These are phyloP conservation scores for Abrostola triplasia DNA, from an alignment of 2,888 invertebrate genomes.

Conservation along the genomic window DNA sequence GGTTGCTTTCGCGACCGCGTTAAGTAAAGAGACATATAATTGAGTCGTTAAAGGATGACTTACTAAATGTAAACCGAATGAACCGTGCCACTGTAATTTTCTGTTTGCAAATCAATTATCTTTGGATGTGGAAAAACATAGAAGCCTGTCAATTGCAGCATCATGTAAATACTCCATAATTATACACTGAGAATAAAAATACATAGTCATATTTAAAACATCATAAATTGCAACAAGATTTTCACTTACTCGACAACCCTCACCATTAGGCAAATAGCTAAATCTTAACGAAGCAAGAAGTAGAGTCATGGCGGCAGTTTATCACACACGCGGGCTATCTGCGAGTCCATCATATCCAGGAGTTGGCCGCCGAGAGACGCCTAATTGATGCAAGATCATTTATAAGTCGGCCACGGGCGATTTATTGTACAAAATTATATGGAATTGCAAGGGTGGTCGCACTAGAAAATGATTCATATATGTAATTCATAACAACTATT, in stretches of 20 bases:
- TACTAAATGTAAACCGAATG: constrained; percentile 27
- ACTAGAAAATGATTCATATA: constrained; percentile 23
- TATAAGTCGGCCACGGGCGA: constrained; percentile 37
- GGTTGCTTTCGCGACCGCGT: constrained; percentile 62
- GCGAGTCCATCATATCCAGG: constrained; percentile 58
- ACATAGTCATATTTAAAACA: no score
- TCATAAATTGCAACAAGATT: neutral
- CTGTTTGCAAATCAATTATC: no score
- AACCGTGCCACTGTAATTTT: no score
- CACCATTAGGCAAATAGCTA: constrained; percentile 30
- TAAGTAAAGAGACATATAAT: constrained; percentile 64
- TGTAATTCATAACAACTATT: no score
- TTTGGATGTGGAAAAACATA: no score
- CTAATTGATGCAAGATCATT: constrained; percentile 61
- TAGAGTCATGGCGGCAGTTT: constrained; percentile 55
- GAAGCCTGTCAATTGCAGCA: no score
- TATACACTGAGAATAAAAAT: no score
- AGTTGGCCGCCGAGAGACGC: constrained; percentile 39
- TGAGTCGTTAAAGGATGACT: constrained; percentile 26
- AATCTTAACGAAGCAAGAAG: constrained; percentile 49
- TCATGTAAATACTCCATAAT: no score
- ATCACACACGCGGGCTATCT: constrained; percentile 57
- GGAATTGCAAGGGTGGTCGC: constrained; percentile 26
- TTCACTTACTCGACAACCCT: constrained; percentile 34
- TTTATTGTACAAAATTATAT: constrained; percentile 44